phyloP scores from a whole-genome alignment of 2,113 vertebrate species.

The Crotalus helleri region DNA sequence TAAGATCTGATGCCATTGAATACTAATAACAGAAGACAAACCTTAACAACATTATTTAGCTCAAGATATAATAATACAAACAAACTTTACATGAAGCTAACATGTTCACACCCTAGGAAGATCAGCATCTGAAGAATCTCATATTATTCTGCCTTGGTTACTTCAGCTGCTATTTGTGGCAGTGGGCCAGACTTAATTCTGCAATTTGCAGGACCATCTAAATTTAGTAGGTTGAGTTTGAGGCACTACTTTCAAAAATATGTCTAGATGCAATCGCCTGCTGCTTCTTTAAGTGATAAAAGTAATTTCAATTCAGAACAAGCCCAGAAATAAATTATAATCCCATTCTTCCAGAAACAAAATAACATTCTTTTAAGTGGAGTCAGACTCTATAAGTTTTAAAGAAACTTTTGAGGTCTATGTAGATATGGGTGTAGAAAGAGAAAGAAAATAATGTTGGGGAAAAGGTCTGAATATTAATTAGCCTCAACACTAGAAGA shows the following conservation, averaged over 20 bases:
- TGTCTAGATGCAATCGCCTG: background rate
- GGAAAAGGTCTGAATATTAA: background rate
- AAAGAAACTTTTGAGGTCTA: background rate
- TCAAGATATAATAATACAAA: background rate
- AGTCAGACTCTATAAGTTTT: background rate
- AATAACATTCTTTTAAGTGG: background rate
- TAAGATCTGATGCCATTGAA: slow-evolving; percentile 30
- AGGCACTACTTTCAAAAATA: background rate
- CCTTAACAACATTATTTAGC: background rate
- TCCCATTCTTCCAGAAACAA: background rate
- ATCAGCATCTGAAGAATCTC: background rate
- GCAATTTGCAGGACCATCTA: background rate
- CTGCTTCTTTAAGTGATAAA: background rate
- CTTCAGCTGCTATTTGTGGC: background rate
- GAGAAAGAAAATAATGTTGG: background rate
- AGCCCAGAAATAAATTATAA: background rate
- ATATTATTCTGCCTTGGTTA: background rate
- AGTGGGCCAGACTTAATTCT: background rate
- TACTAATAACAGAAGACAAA: slow-evolving; percentile 3
- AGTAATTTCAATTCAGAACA: background rate
- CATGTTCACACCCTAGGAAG: background rate
- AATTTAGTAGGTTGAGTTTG: background rate
- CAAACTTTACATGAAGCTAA: background rate
- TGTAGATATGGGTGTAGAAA: background rate
- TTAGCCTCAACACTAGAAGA: too few species aligned